Evolutionary conservation across 1,140 invertebrate species (phyloP).

Genomic region (Diorhabda elongata): DNA sequence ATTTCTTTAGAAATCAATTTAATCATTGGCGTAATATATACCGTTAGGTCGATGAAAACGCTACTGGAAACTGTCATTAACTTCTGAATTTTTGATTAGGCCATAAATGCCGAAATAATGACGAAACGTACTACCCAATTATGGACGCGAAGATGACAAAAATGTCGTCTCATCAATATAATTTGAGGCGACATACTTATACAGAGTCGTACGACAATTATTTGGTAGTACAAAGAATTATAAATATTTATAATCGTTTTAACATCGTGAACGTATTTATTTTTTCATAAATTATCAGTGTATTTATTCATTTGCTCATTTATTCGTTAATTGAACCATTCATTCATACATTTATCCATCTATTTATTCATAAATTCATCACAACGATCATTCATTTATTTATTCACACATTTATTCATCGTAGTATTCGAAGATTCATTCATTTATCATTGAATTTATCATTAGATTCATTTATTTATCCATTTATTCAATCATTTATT

Average conservation of each 20-base stretch:
- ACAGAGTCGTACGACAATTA: too few species aligned
- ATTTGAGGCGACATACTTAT: too few species aligned
- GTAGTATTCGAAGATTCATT: not conserved
- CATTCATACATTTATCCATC: not conserved
- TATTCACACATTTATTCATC: not conserved
- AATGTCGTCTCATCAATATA: constrained; percentile 1
- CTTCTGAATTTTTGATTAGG: not conserved
- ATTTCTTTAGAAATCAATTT: too few species aligned
- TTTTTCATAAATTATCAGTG: not conserved
- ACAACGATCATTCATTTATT: not conserved
- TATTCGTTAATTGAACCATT: not conserved
- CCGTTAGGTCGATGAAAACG: too few species aligned
- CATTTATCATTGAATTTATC: constrained; percentile 1
- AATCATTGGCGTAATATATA: too few species aligned
- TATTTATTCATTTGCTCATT: constrained; percentile 1
- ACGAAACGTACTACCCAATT: not conserved
- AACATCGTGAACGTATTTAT: not conserved
- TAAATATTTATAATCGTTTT: too few species aligned
- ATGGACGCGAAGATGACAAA: not conserved
- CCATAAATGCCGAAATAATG: not conserved
- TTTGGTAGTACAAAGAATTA: too few species aligned
- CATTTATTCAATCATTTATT: not conserved
- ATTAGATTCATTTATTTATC: constrained; percentile 3
- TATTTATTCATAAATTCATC: not conserved
- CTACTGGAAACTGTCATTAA: too few species aligned